Conservation (phyloP, 2,113 vertebrate species). For the Ptyas mucosa region DNA sequence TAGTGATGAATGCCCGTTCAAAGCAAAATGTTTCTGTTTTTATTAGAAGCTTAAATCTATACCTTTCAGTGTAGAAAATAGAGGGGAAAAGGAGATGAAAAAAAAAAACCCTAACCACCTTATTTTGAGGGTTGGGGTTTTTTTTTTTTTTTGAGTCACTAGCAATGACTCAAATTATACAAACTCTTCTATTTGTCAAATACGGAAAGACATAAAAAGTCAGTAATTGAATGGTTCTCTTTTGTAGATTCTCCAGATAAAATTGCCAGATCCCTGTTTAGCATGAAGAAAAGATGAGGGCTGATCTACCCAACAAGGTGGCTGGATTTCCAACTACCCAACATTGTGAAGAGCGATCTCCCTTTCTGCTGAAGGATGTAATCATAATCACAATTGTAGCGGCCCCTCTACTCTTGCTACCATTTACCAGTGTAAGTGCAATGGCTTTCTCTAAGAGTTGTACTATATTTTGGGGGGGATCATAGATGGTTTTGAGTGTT, state of each 20-base stretch:
- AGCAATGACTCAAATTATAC: neutral
- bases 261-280: neutral
- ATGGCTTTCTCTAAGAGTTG: neutral
- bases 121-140: neutral
- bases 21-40: neutral
- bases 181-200: neutral
- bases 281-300: neutral
- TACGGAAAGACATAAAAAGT: neutral
- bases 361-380: neutral
- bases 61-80: slow-evolving; percentile 5
- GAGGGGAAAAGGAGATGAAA: neutral
- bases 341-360: neutral
- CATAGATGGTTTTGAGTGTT: neutral
- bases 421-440: neutral
- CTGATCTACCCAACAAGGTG: no score
- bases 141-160: neutral
- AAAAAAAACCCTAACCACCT: neutral
- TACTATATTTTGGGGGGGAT: neutral
- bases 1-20: neutral
- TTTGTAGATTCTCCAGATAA: no score
- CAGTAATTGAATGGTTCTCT: neutral
- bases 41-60: neutral
- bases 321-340: no score
- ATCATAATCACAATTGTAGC: neutral
- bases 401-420: neutral